Base-by-base conservation (phyloP, 2,113 vertebrate genomes). In the Motacilla tschutschensis region DNA sequence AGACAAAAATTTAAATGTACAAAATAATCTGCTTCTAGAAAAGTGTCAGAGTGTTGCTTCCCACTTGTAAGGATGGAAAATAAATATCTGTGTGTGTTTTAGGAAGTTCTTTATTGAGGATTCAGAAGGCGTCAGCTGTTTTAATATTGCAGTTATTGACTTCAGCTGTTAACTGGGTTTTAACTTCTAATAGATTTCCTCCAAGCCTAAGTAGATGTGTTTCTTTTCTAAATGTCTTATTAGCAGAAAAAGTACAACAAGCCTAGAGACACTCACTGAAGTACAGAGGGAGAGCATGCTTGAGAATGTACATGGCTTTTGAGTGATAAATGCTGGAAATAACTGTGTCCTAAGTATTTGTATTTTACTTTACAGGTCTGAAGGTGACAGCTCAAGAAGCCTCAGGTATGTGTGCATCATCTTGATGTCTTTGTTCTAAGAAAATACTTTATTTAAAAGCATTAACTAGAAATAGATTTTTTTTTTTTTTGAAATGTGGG, bases 351-450 rank as follows among this genome's bases (percentile, higher is more conserved):
- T 96, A 63, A 96, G 10, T 58, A 1, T 82, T 59, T 80, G 48
- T 92, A 18, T 91, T 25, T 96, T 91, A 26, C 35, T 53, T 97
- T 94, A 31, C 96, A 98, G 97, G 96, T 98, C 95, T 76, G 97
- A 98, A 96, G 96, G 95, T 47, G 97, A 98, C 82, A 94, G 96
- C 85, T 95, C 92, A 22, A 94, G 94, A 93, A 96, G 95, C 41
- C n/a, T 98, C 96, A 97, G 97, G 98, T 98, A 97, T 43, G 97
- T 95, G 85, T 29, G 54, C 8, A 4, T 53, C 17, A 9, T 77
- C 51, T 67, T 60, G 16, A 50, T 62, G 13, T 60, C 62, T 67
- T 62, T 51, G n/a, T 59, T 82, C 31, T 63, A 18, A 58, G 69
- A 81, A 79, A 80, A 72, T 77, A n/a, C 13, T 83, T 59, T 29